Evolutionary conservation across 2,888 invertebrate genomes (phyloP).

Genomic region (Polylopha cassiicola): DNA sequence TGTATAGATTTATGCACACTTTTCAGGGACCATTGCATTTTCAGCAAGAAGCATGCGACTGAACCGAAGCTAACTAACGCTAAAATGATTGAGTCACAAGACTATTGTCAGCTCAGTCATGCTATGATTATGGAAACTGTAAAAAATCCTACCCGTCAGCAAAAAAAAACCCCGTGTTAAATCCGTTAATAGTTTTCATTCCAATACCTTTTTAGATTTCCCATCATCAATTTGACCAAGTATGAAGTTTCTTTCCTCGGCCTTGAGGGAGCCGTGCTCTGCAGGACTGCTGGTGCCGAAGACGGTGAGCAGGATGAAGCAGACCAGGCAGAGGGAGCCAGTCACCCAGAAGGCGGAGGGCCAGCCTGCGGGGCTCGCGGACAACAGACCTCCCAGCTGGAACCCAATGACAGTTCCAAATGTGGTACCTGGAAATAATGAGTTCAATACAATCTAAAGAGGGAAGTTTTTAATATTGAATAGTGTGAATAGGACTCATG

Average conservation of each 20-base stretch:
- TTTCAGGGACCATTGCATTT: neutral
- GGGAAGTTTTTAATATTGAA: too few species aligned
- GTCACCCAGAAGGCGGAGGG: constrained; percentile 80
- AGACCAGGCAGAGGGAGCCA: constrained; percentile 70
- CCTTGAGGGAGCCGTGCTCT: constrained; percentile 58
- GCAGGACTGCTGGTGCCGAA: constrained; percentile 69
- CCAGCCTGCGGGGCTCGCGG: constrained; percentile 77
- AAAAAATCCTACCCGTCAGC: too few species aligned
- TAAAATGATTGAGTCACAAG: neutral
- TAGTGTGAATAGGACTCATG: too few species aligned
- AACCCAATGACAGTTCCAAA: constrained; percentile 81
- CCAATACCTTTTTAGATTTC: constrained; percentile 34
- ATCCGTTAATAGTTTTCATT: too few species aligned
- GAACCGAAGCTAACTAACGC: neutral
- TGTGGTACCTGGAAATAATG: constrained; percentile 72
- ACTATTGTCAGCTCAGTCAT: too few species aligned
- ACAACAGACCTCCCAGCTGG: constrained; percentile 79
- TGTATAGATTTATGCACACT: too few species aligned
- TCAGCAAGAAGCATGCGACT: neutral
- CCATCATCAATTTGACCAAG: constrained; percentile 33
- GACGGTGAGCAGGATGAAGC: constrained; percentile 59
- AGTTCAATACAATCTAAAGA: too few species aligned
- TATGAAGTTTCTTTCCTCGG: constrained; percentile 68
- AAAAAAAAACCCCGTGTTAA: too few species aligned
- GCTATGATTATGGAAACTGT: too few species aligned